phyloP scores from a whole-genome alignment of 2,888 invertebrate genomes.

The Rotaria magnacalcarata region DNA sequence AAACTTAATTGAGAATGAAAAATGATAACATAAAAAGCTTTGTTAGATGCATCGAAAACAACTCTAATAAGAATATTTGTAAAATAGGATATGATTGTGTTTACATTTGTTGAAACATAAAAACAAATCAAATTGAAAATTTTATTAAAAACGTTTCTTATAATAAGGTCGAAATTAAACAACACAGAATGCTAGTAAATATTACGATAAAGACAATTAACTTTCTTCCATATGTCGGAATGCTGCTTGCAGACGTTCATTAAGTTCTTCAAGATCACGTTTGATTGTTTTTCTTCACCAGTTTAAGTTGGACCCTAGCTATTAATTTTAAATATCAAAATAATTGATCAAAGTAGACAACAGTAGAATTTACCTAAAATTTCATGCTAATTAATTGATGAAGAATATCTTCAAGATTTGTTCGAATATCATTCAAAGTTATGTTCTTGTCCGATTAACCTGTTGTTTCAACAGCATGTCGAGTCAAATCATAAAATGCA shows the following conservation, averaged over 20 bases:
- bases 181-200: conserved; percentile 72
- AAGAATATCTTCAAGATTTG: conserved; percentile 86
- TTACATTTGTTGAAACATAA: too few relatives aligned
- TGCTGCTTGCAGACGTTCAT: conserved; percentile 91
- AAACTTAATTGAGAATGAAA: too few relatives aligned
- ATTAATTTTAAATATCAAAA: too few relatives aligned
- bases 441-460: conserved; percentile 97
- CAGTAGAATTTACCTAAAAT: conserved; percentile 64
- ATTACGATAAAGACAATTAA: conserved; percentile 70
- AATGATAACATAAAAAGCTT: too few relatives aligned
- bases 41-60: too few relatives aligned
- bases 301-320: conserved; percentile 89
- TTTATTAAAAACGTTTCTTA: too few relatives aligned
- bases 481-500: conserved; percentile 92
- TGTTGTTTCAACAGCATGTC: conserved; percentile 93
- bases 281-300: conserved; percentile 93
- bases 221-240: conserved; percentile 98
- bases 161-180: background rate
- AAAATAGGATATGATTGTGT: too few relatives aligned
- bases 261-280: conserved; percentile 88
- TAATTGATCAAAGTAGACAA: too few relatives aligned
- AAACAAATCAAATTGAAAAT: too few relatives aligned
- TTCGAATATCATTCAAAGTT: conserved; percentile 93
- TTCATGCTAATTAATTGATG: conserved; percentile 72
- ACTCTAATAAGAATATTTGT: too few relatives aligned